Base-by-base conservation (phyloP, 2,797 vertebrate genomes). In the Denticeps clupeoides region DNA sequence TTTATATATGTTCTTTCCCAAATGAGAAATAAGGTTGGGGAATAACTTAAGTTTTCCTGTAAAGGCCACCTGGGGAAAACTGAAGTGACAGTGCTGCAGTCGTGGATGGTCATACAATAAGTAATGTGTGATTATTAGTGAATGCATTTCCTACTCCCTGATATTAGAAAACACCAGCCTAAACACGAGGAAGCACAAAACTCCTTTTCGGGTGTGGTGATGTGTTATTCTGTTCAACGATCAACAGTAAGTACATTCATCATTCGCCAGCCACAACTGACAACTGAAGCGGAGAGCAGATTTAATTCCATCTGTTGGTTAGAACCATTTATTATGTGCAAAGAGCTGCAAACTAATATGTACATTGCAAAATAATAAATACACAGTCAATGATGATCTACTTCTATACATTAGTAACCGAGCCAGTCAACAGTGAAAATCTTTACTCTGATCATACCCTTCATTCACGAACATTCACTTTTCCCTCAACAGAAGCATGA, bases 311-410 rank as follows among this genome's bases (percentile, higher is more conserved):
- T 67, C 71, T 64, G 74, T 79, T 79, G 77, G 72, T 76, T 69
- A 77, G 69, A 62, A 70, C 78, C 72, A 73, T 67, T 78, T 69
- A 81, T 78, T 77, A 72, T 86, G 87, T 89, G 88, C 89, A 91
- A 88, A 83, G 75, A 83, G 75, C 83, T 85, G 89, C 82, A 88
- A 87, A 86, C 78, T 79, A 85, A 89, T 90, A 91, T 87, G 78
- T 83, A 93, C 87, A 82, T 67, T 75, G 74, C 73, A 82, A 84
- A 61, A 82, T 51, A 77, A 83, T 79, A 82, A 83, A 83, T 72
- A 80, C n/a, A n/a, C 68, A 72, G 45, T 37, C 41, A 41, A 64
- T 50, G 61, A 60, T n/a, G n/a, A 38, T 38, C 50, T 8, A 69
- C 66, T 63, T 85, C 73, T 85, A 77, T 75, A 83, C 83, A 86